These are phyloP conservation scores for Molorchus minor DNA, from an alignment of 2,888 invertebrate species.

Conservation along the genomic window DNA sequence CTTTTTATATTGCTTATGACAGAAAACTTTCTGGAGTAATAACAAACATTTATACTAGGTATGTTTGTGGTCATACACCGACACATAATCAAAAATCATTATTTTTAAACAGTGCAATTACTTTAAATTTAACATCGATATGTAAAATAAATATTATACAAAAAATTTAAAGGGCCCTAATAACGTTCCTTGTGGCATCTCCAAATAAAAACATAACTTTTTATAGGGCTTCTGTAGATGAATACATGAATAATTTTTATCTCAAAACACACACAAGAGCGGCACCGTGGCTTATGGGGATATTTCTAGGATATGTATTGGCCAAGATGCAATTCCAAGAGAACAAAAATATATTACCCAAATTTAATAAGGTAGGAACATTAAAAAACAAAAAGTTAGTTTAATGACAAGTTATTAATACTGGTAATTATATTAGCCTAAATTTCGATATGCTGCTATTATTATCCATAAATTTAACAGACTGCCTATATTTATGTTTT, in stretches of 20 bases:
- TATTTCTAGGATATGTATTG: constrained; percentile 49
- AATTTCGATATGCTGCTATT: not conserved
- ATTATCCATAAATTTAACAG: not conserved
- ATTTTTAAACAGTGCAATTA: not conserved
- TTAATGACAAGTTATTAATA: not conserved
- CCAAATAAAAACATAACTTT: not conserved
- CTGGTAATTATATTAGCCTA: not conserved
- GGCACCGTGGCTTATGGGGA: constrained; percentile 52
- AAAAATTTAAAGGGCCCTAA: not conserved
- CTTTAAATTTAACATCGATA: not conserved
- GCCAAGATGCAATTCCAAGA: constrained; percentile 36
- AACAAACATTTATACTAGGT: constrained; percentile 40
- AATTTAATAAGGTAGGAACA: not conserved
- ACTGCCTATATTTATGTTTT: constrained; percentile 14
- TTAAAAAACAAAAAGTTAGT: constrained; percentile 5
- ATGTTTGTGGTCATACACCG: constrained; percentile 4
- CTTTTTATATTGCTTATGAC: constrained; percentile 43
- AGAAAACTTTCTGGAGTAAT: constrained; percentile 43
- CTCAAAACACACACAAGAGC: constrained; percentile 50
- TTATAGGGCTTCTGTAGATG: constrained; percentile 28
- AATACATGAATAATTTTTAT: constrained; percentile 47
- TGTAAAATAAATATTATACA: not conserved
- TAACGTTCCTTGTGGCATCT: not conserved
- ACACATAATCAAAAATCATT: not conserved
- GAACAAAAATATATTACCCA: constrained; percentile 36